phyloP scores from a whole-genome alignment of 1,140 invertebrate genomes.

The Meloidogyne floridensis region DNA sequence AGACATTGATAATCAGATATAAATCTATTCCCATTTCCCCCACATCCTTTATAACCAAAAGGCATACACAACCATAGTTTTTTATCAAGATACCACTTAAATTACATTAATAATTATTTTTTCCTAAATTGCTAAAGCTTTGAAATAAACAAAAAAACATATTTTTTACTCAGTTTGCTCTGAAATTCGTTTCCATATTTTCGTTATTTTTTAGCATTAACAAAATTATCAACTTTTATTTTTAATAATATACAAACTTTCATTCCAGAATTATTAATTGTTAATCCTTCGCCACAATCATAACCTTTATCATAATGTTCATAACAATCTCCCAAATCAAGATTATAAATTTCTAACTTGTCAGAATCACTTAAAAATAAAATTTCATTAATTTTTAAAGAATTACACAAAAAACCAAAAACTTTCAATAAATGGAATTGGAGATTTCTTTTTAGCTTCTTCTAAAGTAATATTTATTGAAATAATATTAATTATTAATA shows the following conservation, averaged over 20 bases:
- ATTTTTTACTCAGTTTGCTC: too few species aligned
- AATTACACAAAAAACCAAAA: not conserved
- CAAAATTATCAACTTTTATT: not conserved
- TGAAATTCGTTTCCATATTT: too few species aligned
- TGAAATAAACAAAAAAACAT: too few species aligned
- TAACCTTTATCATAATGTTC: not conserved
- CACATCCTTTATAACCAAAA: conserved; percentile 39
- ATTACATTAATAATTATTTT: too few species aligned
- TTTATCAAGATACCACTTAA: conserved; percentile 39
- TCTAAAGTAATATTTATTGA: not conserved
- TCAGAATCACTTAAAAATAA: not conserved
- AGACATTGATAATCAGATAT: conserved; percentile 19
- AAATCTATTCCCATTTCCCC: conserved; percentile 41
- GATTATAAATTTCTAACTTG: not conserved
- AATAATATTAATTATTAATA: not conserved
- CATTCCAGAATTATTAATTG: not conserved
- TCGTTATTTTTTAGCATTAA: not conserved
- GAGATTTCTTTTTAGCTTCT: not conserved
- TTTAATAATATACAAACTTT: not conserved
- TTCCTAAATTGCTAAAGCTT: too few species aligned
- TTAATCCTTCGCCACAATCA: not conserved
- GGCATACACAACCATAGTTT: conserved; percentile 26
- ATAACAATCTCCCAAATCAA: not conserved
- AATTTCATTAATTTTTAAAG: not conserved
- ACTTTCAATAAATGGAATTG: not conserved